Evolutionary conservation across 2,113 vertebrate species (phyloP).

Genomic region (Cynocephalus volans): DNA sequence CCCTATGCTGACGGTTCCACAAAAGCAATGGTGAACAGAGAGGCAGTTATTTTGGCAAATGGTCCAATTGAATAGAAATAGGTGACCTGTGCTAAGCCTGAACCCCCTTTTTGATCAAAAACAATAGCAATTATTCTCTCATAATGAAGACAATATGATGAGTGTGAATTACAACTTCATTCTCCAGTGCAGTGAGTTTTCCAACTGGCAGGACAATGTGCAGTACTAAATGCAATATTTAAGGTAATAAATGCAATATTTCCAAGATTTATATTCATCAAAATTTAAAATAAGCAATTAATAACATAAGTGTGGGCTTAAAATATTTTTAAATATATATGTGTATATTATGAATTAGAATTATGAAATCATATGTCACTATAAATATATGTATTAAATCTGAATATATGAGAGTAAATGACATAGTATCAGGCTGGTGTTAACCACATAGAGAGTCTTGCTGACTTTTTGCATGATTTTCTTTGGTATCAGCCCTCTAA

Average conservation of each 20-base stretch:
- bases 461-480: background rate
- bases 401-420: background rate
- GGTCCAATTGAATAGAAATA: background rate
- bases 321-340: background rate
- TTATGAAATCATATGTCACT: background rate
- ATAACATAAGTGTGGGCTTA: background rate
- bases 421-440: background rate
- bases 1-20: background rate
- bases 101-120: background rate
- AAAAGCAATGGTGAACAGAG: slow-evolving; percentile 3
- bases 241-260: background rate
- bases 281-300: background rate
- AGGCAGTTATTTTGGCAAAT: background rate
- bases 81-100: background rate
- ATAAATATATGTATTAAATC: background rate
- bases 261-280: background rate
- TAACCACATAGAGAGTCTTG: background rate
- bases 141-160: slow-evolving; percentile 37
- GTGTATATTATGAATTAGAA: background rate
- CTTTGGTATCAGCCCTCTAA: background rate
- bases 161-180: slow-evolving; percentile 5
- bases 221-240: background rate
- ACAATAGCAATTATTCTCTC: slow-evolving; percentile 10
- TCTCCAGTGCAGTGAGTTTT: background rate
- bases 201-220: background rate